phyloP scores from a whole-genome alignment of 2,113 vertebrate species.

The Lutjanus erythropterus region DNA sequence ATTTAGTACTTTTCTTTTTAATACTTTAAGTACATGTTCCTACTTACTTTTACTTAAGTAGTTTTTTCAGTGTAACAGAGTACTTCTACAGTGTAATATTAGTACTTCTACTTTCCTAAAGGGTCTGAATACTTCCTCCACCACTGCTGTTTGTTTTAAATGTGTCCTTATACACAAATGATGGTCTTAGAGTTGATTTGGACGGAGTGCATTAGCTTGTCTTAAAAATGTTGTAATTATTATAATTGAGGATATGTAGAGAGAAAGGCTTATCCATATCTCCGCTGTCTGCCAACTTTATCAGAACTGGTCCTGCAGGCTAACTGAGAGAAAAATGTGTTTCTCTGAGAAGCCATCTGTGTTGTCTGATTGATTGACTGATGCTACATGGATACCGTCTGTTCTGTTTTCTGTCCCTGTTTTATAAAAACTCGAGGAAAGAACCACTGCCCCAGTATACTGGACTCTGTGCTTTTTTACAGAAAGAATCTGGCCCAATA shows the following conservation, averaged over 20 bases:
- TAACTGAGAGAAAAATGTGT: slow-evolving; percentile 29
- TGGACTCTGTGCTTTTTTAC: slow-evolving; percentile 13
- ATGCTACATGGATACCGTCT: slow-evolving; percentile 7
- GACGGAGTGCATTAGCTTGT: background rate
- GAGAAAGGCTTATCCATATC: background rate
- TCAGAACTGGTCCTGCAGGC: slow-evolving; percentile 14
- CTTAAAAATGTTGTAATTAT: background rate
- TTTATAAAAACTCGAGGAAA: background rate
- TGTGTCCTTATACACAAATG: background rate
- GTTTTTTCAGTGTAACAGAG: too few species aligned
- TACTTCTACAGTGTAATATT: too few species aligned
- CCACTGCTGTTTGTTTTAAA: too few species aligned
- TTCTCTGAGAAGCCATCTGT: slow-evolving; percentile 24
- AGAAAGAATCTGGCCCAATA: background rate
- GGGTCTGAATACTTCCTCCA: too few species aligned
- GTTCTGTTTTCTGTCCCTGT: slow-evolving; percentile 19
- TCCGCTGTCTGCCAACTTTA: slow-evolving; percentile 1
- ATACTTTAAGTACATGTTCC: too few species aligned
- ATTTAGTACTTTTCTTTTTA: too few species aligned
- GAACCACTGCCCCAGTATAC: background rate
- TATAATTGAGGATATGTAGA: background rate
- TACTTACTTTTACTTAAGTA: too few species aligned
- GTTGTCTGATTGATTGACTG: slow-evolving; percentile 36
- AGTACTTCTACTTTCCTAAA: too few species aligned
- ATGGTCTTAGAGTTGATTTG: background rate